These are phyloP conservation scores for Taphrorychus bicolor DNA, from an alignment of 2,888 invertebrate genomes.

Conservation along the genomic window DNA sequence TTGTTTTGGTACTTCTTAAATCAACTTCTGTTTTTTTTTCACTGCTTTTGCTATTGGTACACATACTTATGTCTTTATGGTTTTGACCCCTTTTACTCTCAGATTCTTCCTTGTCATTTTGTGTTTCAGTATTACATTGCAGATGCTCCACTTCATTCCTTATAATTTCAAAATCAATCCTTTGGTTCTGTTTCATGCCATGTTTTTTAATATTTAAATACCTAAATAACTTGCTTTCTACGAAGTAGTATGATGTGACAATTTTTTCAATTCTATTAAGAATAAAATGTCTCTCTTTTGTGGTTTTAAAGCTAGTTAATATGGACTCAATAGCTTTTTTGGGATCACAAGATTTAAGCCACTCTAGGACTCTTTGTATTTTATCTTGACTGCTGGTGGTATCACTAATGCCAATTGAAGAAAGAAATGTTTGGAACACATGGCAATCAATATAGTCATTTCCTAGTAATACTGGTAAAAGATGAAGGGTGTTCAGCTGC, in stretches of 20 bases:
- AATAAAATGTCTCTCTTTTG: conserved; percentile 63
- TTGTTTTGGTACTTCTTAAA: too few relatives aligned
- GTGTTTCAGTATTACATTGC: not conserved
- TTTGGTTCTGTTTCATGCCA: not conserved
- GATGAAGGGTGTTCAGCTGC: conserved; percentile 68
- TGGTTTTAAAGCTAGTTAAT: conserved; percentile 67
- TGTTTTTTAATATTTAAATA: conserved; percentile 59
- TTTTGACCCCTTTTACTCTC: too few relatives aligned
- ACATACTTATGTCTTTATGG: too few relatives aligned
- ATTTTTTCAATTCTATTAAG: conserved; percentile 68
- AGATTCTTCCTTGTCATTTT: too few relatives aligned
- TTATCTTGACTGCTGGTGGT: conserved; percentile 68
- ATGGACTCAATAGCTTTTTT: conserved; percentile 76
- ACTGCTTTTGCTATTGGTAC: too few relatives aligned
- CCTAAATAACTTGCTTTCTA: conserved; percentile 66
- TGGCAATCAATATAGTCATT: conserved; percentile 84
- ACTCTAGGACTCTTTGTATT: conserved; percentile 75
- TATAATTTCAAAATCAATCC: conserved; percentile 10
- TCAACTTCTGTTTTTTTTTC: too few relatives aligned
- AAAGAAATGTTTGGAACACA: conserved; percentile 74
- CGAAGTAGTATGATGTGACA: conserved; percentile 69
- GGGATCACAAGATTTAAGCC: conserved; percentile 76
- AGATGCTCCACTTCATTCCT: conserved; percentile 8
- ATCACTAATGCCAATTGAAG: conserved; percentile 64
- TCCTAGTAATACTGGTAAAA: conserved; percentile 84